Evolutionary conservation across 2,797 vertebrate genomes (phyloP).

Genomic region (Ptychadena robeensis): DNA sequence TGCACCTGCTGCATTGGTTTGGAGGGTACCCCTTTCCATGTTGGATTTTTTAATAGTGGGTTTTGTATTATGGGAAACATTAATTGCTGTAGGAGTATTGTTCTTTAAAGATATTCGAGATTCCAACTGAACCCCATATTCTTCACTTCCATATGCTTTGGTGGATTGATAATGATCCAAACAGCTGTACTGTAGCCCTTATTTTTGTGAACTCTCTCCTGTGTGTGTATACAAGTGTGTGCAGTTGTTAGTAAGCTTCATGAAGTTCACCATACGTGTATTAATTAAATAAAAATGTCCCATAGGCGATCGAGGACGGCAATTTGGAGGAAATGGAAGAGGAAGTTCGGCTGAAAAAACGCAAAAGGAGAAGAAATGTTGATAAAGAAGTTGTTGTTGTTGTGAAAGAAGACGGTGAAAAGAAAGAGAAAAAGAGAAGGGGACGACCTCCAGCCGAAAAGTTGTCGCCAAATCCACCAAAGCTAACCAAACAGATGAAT

Average conservation of each 20-base stretch:
- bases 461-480: conserved; percentile 91
- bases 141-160: too few relatives aligned
- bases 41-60: too few relatives aligned
- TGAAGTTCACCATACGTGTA: background rate
- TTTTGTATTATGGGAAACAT: too few relatives aligned
- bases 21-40: too few relatives aligned
- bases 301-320: conserved; percentile 94
- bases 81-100: too few relatives aligned
- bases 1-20: too few relatives aligned
- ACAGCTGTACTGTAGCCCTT: background rate
- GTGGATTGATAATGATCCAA: background rate
- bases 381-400: conserved; percentile 81
- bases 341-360: conserved; percentile 94
- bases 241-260: background rate
- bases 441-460: conserved; percentile 95
- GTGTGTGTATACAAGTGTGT: background rate
- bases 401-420: conserved; percentile 87
- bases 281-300: conserved; percentile 39
- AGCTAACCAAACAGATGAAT: conserved; percentile 96
- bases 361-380: conserved; percentile 90
- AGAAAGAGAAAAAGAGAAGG: conserved; percentile 88
- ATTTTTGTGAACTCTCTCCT: background rate
- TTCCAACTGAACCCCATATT: too few relatives aligned
- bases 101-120: too few relatives aligned
- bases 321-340: conserved; percentile 99